These are phyloP conservation scores for Bhutanitis thaidina DNA, from an alignment of 2,888 invertebrate species.

Conservation along the genomic window DNA sequence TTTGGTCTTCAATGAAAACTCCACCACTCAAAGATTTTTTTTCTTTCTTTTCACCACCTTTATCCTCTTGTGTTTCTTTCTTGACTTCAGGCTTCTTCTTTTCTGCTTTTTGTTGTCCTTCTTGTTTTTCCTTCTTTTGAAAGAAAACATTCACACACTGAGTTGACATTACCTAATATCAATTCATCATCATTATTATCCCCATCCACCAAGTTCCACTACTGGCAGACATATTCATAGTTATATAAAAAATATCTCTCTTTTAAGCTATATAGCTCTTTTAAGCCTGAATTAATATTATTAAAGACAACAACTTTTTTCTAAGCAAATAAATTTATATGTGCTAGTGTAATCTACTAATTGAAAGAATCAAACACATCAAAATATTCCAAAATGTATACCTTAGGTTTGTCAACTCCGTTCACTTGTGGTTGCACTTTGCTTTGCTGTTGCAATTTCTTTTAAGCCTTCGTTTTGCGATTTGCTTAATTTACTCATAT, in stretches of 20 bases:
- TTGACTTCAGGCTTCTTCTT: slow-evolving; percentile 51
- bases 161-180: too few species aligned
- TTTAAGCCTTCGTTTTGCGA: slow-evolving; percentile 58
- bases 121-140: slow-evolving; percentile 41
- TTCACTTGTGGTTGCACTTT: slow-evolving; percentile 59
- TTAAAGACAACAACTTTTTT: too few species aligned
- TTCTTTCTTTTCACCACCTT: slow-evolving; percentile 55
- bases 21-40: slow-evolving; percentile 86
- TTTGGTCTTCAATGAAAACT: slow-evolving; percentile 88
- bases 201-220: too few species aligned
- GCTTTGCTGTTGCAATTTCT: slow-evolving; percentile 56
- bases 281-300: too few species aligned
- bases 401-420: slow-evolving; percentile 69
- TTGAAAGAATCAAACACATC: too few species aligned
- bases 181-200: too few species aligned
- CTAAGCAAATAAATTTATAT: too few species aligned
- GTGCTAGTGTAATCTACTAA: too few species aligned
- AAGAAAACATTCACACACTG: neutral
- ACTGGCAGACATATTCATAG: too few species aligned
- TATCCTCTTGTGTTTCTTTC: slow-evolving; percentile 38
- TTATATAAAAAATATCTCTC: too few species aligned
- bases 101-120: slow-evolving; percentile 50
- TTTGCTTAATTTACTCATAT: slow-evolving; percentile 61
- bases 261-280: too few species aligned
- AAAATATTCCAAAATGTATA: slow-evolving; percentile 22